A percentile compares a stretch with the other conserved stretches of the same genome.
phyloP scores from a whole-genome alignment of 1,140 invertebrate species.

The Nephila pilipes region DNA sequence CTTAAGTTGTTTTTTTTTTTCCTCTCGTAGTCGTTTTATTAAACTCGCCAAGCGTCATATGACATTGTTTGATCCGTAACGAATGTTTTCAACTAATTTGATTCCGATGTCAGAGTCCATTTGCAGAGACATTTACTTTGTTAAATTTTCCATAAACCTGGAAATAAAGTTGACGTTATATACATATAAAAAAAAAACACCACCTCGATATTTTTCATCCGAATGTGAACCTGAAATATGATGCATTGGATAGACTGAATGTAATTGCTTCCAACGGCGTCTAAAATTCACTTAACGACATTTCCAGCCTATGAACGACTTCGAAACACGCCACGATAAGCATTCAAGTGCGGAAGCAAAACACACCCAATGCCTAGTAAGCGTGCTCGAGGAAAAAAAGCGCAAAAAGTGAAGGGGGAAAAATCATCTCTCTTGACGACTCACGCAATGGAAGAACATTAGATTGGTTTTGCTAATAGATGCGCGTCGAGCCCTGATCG shows the following conservation, averaged over 20 bases:
- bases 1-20: background rate
- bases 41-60: background rate
- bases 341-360: conserved; percentile 64
- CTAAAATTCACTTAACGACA: conserved; percentile 61
- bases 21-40: background rate
- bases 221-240: conserved; percentile 7
- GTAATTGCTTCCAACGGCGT: conserved; percentile 51
- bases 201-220: background rate
- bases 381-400: conserved; percentile 21
- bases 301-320: conserved; percentile 16
- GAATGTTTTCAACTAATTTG: background rate
- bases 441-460: conserved; percentile 17
- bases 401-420: conserved; percentile 22
- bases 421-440: background rate
- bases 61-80: conserved; percentile 20
- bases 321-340: conserved; percentile 53
- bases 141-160: conserved; percentile 59
- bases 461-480: conserved; percentile 72
- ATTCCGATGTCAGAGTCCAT: conserved; percentile 33
- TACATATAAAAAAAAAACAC: background rate
- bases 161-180: background rate
- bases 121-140: conserved; percentile 39
- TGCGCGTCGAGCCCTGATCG: conserved; percentile 54
- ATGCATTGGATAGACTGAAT: background rate
- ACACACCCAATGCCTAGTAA: conserved; percentile 55